phyloP scores from a whole-genome alignment of 1,140 invertebrate species.

The Melanaphis sacchari region DNA sequence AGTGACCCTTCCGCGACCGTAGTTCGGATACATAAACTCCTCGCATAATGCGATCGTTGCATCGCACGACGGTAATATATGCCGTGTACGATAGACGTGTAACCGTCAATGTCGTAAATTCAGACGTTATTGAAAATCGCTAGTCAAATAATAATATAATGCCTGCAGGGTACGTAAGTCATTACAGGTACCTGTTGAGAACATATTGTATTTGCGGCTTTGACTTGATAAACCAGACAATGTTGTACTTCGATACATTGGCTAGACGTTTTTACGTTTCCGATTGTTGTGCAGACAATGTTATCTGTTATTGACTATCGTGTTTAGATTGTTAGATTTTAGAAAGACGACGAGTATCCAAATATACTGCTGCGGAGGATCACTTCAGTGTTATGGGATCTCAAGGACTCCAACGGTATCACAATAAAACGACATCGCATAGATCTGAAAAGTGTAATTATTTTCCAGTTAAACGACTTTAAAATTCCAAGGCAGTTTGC shows the following conservation, averaged over 20 bases:
- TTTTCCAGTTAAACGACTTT: too few species aligned
- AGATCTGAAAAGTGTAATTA: too few species aligned
- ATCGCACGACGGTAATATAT: not conserved
- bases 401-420: too few species aligned
- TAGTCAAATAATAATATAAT: not conserved
- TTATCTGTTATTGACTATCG: too few species aligned
- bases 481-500: too few species aligned
- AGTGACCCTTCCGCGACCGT: constrained; percentile 2
- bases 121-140: not conserved
- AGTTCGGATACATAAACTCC: not conserved
- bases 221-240: not conserved
- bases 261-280: not conserved
- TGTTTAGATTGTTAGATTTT: too few species aligned
- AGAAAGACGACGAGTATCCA: too few species aligned
- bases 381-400: too few species aligned
- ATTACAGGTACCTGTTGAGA: not conserved
- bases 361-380: too few species aligned
- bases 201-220: not conserved
- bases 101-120: not conserved
- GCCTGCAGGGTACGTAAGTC: too few species aligned
- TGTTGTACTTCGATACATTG: not conserved
- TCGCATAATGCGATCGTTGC: not conserved
- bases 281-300: not conserved
- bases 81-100: not conserved
- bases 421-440: too few species aligned